Percentiles rank a stretch among this genome's conserved stretches.
Conservation (phyloP, 2,888 invertebrate genomes). For the Alentia gelatinosa region DNA sequence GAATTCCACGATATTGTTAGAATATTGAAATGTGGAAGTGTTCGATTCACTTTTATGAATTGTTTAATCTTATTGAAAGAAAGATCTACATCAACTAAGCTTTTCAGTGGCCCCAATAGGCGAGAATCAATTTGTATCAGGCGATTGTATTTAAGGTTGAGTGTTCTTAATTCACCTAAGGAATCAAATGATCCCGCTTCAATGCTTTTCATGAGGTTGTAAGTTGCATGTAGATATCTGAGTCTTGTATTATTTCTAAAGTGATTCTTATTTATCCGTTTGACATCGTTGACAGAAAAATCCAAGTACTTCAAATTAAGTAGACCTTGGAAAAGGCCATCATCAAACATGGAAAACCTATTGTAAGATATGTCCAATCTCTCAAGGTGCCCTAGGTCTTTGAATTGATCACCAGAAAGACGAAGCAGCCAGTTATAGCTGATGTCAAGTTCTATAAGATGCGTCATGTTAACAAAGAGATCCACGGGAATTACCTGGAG, state of each 20-base stretch:
- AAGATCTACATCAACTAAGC: background rate
- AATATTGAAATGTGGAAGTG: background rate
- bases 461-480: background rate
- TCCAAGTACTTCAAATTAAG: background rate
- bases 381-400: background rate
- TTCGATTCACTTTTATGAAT: background rate
- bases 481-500: background rate
- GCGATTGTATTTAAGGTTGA: conserved; percentile 16
- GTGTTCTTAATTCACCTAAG: background rate
- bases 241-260: background rate
- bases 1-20: conserved; percentile 3
- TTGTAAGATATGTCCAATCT: background rate
- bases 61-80: background rate
- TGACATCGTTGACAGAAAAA: background rate
- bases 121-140: background rate
- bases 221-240: background rate
- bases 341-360: background rate
- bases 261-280: background rate
- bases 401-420: background rate
- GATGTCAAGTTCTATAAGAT: background rate
- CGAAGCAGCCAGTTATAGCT: background rate
- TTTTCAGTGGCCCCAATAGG: background rate
- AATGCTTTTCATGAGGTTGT: background rate
- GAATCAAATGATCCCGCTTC: background rate
- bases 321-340: background rate